A percentile compares a stretch with the other conserved stretches of the same genome.
Evolutionary conservation across 2,888 invertebrate species (phyloP).

Genomic region (Apodemia duryi): DNA sequence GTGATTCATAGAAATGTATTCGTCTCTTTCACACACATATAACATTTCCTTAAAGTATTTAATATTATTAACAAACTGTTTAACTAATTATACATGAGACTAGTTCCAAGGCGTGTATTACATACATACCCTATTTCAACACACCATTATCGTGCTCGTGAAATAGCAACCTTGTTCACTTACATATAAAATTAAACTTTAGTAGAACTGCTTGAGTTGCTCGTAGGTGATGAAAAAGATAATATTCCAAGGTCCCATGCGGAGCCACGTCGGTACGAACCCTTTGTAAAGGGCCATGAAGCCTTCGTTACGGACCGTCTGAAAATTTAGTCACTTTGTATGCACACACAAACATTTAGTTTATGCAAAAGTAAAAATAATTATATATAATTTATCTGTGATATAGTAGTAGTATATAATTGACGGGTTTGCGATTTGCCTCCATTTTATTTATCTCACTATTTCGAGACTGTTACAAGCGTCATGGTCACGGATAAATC

Average conservation of each 20-base stretch:
- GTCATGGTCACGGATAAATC: too few species aligned
- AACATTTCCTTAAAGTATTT: neutral
- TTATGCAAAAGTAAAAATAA: too few species aligned
- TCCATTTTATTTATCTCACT: too few species aligned
- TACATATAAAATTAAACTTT: neutral
- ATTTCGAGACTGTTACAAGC: too few species aligned
- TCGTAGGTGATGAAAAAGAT: slow-evolving; percentile 97
- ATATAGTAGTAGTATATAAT: too few species aligned
- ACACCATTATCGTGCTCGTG: neutral
- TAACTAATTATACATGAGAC: slow-evolving; percentile 8
- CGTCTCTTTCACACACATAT: too few species aligned
- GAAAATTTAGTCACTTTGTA: slow-evolving; percentile 28
- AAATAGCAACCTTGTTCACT: neutral
- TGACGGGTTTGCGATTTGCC: too few species aligned
- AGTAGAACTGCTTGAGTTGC: slow-evolving; percentile 88
- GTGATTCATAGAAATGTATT: too few species aligned
- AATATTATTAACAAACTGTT: neutral
- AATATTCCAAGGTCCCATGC: slow-evolving; percentile 98
- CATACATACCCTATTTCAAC: slow-evolving; percentile 3
- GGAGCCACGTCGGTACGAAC: slow-evolving; percentile 95
- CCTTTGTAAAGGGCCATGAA: slow-evolving; percentile 94
- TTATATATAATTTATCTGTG: too few species aligned
- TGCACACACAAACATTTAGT: neutral
- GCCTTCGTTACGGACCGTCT: slow-evolving; percentile 94
- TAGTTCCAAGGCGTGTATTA: slow-evolving; percentile 3